phyloP scores from a whole-genome alignment of 2,113 vertebrate species.

The Xiphophorus hellerii region DNA sequence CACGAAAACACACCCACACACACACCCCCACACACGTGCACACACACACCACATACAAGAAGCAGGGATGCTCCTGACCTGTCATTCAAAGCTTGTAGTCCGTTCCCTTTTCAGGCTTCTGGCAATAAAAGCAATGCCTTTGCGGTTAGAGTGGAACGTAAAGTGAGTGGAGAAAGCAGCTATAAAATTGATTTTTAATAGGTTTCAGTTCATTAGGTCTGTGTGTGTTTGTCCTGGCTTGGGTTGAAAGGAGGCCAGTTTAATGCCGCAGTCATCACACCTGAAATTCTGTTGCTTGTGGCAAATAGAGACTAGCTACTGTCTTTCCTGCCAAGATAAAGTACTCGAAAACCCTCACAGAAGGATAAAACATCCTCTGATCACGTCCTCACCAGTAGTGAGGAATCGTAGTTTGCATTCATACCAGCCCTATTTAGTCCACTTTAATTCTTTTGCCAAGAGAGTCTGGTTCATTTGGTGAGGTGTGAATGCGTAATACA shows the following conservation, averaged over 20 bases:
- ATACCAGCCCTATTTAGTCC: too few species aligned
- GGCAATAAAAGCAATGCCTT: conserved; percentile 44
- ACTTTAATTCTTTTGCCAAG: too few species aligned
- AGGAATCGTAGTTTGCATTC: too few species aligned
- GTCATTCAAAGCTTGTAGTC: conserved; percentile 24
- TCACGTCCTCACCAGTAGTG: conserved; percentile 42
- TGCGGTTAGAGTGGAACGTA: conserved; percentile 68
- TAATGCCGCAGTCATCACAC: conserved; percentile 33
- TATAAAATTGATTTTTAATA: conserved; percentile 79
- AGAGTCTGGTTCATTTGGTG: too few species aligned
- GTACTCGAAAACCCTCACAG: background rate
- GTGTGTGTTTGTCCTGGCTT: conserved; percentile 3
- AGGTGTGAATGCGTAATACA: too few species aligned
- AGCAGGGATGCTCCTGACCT: conserved; percentile 29
- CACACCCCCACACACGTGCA: conserved; percentile 7
- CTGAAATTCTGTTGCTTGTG: conserved; percentile 14
- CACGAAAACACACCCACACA: background rate
- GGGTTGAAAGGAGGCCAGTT: background rate
- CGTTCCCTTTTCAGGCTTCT: conserved; percentile 9
- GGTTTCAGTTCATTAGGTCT: conserved; percentile 65
- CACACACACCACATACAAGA: background rate
- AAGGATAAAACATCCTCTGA: conserved; percentile 26
- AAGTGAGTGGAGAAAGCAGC: conserved; percentile 54
- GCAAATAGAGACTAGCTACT: background rate
- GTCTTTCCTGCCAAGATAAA: background rate